A percentile compares a stretch with the other conserved stretches of the same genome.
These are phyloP conservation scores for Myocastor coypus DNA, from an alignment of 2,113 vertebrate genomes.

Conservation along the genomic window DNA sequence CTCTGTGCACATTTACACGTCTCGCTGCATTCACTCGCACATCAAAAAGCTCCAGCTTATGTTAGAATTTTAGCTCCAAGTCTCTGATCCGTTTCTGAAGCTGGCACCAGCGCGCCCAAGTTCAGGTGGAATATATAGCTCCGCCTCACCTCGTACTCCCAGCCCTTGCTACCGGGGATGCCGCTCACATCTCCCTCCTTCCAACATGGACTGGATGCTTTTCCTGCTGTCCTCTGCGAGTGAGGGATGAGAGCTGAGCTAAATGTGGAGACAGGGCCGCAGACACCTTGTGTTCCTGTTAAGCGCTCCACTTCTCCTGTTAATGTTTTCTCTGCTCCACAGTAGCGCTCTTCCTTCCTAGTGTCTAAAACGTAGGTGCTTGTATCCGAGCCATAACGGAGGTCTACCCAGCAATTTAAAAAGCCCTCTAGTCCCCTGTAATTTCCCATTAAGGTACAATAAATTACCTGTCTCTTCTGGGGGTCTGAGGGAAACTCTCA, in stretches of 20 bases:
- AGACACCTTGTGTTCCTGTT: conserved; percentile 65
- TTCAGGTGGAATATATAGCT: conserved; percentile 78
- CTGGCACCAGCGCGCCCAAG: conserved; percentile 9
- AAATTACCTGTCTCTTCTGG: conserved; percentile 30
- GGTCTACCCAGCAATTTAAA: neutral
- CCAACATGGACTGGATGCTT: conserved; percentile 65
- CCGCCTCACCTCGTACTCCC: conserved; percentile 64
- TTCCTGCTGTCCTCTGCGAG: conserved; percentile 49
- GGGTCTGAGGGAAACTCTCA: conserved; percentile 12
- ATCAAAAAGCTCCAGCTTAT: conserved; percentile 66
- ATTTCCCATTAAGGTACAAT: neutral
- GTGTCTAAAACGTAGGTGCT: neutral
- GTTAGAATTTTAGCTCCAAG: conserved; percentile 67
- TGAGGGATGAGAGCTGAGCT: conserved; percentile 50
- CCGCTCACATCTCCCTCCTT: conserved; percentile 66
- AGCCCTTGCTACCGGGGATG: conserved; percentile 40
- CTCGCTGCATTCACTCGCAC: conserved; percentile 72
- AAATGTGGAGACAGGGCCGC: conserved; percentile 67
- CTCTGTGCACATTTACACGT: conserved; percentile 74
- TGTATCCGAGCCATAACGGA: neutral
- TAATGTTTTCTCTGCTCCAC: conserved; percentile 26
- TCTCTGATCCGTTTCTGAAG: conserved; percentile 62
- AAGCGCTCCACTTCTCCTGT: conserved; percentile 30
- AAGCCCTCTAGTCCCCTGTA: neutral
- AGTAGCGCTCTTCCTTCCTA: conserved; percentile 27